Evolutionary conservation across 2,797 vertebrate genomes (phyloP).

Genomic region (Masticophis lateralis): DNA sequence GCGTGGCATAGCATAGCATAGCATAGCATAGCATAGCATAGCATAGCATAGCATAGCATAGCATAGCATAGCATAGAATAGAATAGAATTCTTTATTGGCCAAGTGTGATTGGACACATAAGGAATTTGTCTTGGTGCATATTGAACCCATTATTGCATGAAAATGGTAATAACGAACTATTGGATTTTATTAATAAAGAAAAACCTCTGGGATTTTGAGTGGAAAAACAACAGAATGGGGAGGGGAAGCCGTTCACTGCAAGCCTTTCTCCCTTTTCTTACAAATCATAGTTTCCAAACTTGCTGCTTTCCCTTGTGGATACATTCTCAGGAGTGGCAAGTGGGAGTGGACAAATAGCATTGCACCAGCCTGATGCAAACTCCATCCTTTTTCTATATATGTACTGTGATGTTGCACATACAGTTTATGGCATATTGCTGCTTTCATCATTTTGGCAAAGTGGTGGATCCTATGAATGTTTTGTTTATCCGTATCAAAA

Average conservation of each 20-base stretch:
- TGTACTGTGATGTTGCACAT: background rate
- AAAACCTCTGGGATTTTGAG: background rate
- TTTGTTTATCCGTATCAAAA: background rate
- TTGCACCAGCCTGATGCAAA: background rate
- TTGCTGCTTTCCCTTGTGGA: background rate
- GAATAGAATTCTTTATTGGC: no score
- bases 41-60: no score
- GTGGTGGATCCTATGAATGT: background rate
- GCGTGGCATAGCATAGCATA: no score
- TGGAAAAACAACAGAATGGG: background rate
- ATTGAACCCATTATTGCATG: background rate
- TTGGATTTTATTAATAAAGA: background rate
- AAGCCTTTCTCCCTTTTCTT: background rate
- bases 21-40: no score
- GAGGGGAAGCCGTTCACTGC: background rate
- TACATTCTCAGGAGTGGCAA: background rate
- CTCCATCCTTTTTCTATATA: background rate
- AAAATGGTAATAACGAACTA: background rate
- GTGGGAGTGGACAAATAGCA: background rate
- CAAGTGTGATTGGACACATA: no score
- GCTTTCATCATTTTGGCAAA: background rate
- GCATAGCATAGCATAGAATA: no score
- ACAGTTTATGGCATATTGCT: background rate
- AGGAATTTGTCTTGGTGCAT: no score
- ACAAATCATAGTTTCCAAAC: background rate